phyloP scores from a whole-genome alignment of 2,113 vertebrate genomes.

The Lepidothrix coronata region DNA sequence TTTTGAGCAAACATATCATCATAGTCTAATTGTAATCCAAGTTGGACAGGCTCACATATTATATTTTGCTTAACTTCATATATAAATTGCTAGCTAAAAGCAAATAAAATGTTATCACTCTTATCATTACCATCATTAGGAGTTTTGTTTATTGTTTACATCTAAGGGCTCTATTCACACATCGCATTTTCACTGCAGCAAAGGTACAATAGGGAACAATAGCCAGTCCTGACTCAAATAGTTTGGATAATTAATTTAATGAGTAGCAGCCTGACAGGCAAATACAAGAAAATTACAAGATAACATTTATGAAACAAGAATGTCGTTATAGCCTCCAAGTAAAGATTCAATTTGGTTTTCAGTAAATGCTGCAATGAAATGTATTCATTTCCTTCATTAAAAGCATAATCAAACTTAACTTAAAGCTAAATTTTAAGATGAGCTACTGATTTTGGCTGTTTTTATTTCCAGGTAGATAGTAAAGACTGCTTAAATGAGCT shows the following conservation, averaged over 20 bases:
- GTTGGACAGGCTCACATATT: not conserved
- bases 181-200: not conserved
- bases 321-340: not conserved
- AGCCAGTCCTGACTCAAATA: not conserved
- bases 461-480: not conserved
- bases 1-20: constrained; percentile 14
- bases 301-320: not conserved
- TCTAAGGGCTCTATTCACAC: not conserved
- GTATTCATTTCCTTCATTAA: not conserved
- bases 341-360: not conserved
- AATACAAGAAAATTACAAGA: constrained; percentile 11
- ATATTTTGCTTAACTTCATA: not conserved
- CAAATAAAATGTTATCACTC: not conserved
- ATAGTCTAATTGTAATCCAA: constrained; percentile 29
- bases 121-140: not conserved
- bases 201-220: not conserved
- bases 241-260: not conserved
- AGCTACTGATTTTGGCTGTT: not conserved
- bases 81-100: not conserved
- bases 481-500: not conserved
- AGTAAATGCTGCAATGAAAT: not conserved
- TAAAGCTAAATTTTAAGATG: not conserved
- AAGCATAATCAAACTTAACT: not conserved
- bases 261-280: not conserved
- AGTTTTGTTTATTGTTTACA: not conserved